Percentiles rank a stretch among this genome's conserved stretches.
phyloP scores from a whole-genome alignment of 2,797 vertebrate genomes.

The Cynodonichthys magdalenae region DNA sequence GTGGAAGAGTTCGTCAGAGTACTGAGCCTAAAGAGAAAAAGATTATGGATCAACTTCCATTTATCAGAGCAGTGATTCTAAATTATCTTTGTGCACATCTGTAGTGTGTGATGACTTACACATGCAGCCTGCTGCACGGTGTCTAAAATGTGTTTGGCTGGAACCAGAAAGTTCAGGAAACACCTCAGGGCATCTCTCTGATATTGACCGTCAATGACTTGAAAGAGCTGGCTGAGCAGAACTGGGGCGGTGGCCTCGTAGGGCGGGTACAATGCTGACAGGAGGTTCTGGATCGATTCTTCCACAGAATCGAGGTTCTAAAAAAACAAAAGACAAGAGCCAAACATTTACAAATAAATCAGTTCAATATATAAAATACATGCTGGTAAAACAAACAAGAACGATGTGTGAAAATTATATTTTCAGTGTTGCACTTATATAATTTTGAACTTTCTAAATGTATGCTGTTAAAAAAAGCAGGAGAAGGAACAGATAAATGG shows the following conservation, averaged over 20 bases:
- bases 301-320: conserved; percentile 88
- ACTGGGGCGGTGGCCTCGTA: conserved; percentile 84
- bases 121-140: conserved; percentile 85
- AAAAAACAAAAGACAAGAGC: conserved; percentile 27
- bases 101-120: conserved; percentile 68
- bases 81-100: background rate
- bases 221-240: conserved; percentile 88
- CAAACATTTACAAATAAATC: background rate
- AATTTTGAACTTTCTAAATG: no score
- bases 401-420: no score
- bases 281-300: conserved; percentile 82
- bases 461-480: no score
- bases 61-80: background rate
- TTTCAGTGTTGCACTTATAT: no score
- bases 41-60: background rate
- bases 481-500: no score
- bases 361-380: background rate
- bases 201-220: conserved; percentile 84
- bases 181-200: conserved; percentile 86
- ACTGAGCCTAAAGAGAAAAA: conserved; percentile 79
- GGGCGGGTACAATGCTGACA: conserved; percentile 82
- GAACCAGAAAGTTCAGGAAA: conserved; percentile 88
- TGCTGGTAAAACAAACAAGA: background rate
- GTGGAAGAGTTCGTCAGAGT: conserved; percentile 83
- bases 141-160: conserved; percentile 88